Evolutionary conservation across 1,140 invertebrate species (phyloP), one percentile per base, ranked within the genome.

Genomic region (Eumaeus atala): DNA sequence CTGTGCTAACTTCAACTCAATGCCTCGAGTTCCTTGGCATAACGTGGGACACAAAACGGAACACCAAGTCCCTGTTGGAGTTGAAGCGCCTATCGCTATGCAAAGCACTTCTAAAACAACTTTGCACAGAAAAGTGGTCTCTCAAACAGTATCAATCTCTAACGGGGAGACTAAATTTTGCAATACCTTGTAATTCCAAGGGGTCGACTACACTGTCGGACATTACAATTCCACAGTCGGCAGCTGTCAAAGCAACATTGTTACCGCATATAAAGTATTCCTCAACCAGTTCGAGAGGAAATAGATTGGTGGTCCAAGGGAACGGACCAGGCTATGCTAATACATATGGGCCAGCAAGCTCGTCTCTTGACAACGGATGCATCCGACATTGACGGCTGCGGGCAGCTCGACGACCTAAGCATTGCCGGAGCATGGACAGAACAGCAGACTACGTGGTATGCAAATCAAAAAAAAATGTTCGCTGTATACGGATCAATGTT

Each of bases 171-270:
- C 54, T 71, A n/a, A 84, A 89, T 6, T 87, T 84, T 62, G 84
- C 86, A 77, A 58, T 89, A n/a, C 89, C 58, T 87, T 88, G 61
- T 90, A 77, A 58, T 89, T 89, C 70, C 61, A 83, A 53, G 87
- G 88, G 37, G 89, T 89, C 67, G 59, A 33, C 17, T 67, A 47
- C 60, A 28, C 21, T 28, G 21, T 28, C 21, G 21, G 21, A 65
- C 21, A 28, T 28, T 28, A 28, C 21, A 28, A 28, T 28, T 3
- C 21, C 21, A 28, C 21, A 28, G 21, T 50, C 66, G 58, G 38
- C 62, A 63, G 0, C 21, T 9, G 7, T 51, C 70, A 16, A 59
- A 62, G 40, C 53, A 52, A 12, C 38, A 58, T 55, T 33, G 48
- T 48, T 54, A 54, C 64, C 54, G 55, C 5, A 10, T 51, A 6